These are phyloP conservation scores for Sorex fumeus DNA, from an alignment of 2,113 vertebrate genomes.

Conservation along the genomic window DNA sequence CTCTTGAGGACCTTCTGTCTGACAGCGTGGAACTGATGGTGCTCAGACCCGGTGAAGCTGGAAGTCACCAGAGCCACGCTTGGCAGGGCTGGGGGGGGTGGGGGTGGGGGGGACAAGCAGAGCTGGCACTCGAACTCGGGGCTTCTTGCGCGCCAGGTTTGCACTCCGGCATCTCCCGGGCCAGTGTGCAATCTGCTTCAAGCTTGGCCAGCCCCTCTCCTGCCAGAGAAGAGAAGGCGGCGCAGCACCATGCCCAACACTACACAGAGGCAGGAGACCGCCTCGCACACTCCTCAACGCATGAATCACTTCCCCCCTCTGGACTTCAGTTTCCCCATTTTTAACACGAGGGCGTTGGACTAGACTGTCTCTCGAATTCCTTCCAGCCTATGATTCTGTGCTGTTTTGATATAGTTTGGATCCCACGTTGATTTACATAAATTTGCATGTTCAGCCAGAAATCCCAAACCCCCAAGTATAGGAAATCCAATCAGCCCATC, in stretches of 20 bases:
- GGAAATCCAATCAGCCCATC: conserved; percentile 81
- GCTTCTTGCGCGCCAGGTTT: not conserved
- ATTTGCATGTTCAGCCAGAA: conserved; percentile 83
- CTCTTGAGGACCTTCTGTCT: no score
- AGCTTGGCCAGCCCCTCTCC: not conserved
- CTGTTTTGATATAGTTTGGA: conserved; percentile 79
- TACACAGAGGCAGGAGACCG: conserved; percentile 22
- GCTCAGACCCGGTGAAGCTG: not conserved
- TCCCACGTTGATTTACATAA: conserved; percentile 81
- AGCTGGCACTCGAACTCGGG: not conserved
- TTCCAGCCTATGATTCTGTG: conserved; percentile 67
- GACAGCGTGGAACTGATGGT: no score
- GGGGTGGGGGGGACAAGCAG: no score
- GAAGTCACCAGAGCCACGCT: conserved; percentile 10
- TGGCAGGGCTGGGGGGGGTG: no score
- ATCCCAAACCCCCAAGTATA: conserved; percentile 73
- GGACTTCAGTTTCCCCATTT: conserved; percentile 72
- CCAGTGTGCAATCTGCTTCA: conserved; percentile 28
- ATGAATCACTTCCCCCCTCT: conserved; percentile 71
- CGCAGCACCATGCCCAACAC: not conserved
- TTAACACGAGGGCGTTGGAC: conserved; percentile 40
- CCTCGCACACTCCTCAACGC: conserved; percentile 6
- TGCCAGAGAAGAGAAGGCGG: conserved; percentile 28
- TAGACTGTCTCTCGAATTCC: conserved; percentile 70
- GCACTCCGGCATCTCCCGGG: not conserved